Base-by-base conservation (phyloP, 1,140 invertebrate species). In the Mactra quadrangularis region DNA sequence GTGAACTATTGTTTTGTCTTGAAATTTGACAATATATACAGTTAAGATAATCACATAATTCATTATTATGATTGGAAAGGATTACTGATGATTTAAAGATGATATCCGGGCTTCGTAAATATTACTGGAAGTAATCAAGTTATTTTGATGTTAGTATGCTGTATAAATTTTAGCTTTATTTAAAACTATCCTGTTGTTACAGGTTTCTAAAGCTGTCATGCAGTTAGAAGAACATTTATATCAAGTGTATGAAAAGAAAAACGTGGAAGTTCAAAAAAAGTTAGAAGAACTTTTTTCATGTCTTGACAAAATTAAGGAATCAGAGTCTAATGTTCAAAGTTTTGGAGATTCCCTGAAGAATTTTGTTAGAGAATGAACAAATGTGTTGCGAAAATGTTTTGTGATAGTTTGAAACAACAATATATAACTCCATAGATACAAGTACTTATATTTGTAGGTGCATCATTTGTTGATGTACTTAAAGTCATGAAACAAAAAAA, bases 261-360 rank as follows among this genome's bases (percentile, higher is more conserved):
- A 62, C 60, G 66, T 31, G 29, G 19, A 57, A 33, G 77, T 81
- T 50, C 64, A 81, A 35, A 22, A 81, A 50, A 81, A 81, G 41
- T 66, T 81, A 4, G 62, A 81, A 50, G 77, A 81, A 31, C 66
- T 81, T 3, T 81, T 81, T 60, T 35, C 77, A 25, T 71, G 66
- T 60, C 77, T 81, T 31, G 64, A 71, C 35, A 59, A 45, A 15
- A 81, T 81, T 38, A 29, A 45, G 38, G 53, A 52, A 25, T 45
- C 77, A 41, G 77, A 81, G 53, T 31, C 52, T 2, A 66, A 81
- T 33, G 27, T 81, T n/a, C 22, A 81, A 29, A 81, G 38, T 7
- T 81, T 81, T 38, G 59, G 52, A 50, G 52, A 70, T 31, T 81
- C 77, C 9, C 66, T 81, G 31, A 81, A 45, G 47, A 70, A 81